Base-by-base conservation (phyloP, 2,888 invertebrate species). In the Limnephilus lunatus region DNA sequence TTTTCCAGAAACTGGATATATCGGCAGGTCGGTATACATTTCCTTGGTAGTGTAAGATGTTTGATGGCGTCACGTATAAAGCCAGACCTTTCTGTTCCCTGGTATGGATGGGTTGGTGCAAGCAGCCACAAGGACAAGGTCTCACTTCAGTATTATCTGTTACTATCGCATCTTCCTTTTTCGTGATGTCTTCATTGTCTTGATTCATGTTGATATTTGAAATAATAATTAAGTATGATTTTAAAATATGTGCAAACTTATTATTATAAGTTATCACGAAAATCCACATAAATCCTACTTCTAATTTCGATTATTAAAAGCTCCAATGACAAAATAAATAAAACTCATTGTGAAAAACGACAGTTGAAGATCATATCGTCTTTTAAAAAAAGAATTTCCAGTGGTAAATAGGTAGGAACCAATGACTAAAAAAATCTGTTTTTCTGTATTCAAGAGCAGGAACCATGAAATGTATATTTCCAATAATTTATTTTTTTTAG, bases 1-100 rank as follows among this genome's bases (percentile, higher is more conserved):
- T 97, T 94, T 97, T 97, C 97, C 97, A 97, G 93, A 96, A 96
- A 94, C 96, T 96, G 1, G 97, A 97, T 92, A 97, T 97, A 94
- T 97, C 96, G 89, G 95, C 96, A 0, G 96, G 95, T 30, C 96
- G 96, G 94, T 97, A 96, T 94, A 95, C 95, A 93, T 96, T 96
- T 3, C 97, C 97, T 94, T 97, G 96, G 93, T 96, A 95, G 86
- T 94, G 95, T 30, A 97, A 95, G 85, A 96, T 96, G 90, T 96
- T 96, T n/a, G 96, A 96, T 7, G 96, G 95, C 25, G 97, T 96
- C 31, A 96, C 95, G 93, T 95, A 95, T 1, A 96, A 95, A 1
- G 96, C 95, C 39, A 96, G 94, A 0, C 96, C 95, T 88, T 94
- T 95, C 94, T 95, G 95, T 91, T 96, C 96, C 44, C 96, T 94